Conservation (phyloP, 2,888 invertebrate genomes). For the Thera britannica region DNA sequence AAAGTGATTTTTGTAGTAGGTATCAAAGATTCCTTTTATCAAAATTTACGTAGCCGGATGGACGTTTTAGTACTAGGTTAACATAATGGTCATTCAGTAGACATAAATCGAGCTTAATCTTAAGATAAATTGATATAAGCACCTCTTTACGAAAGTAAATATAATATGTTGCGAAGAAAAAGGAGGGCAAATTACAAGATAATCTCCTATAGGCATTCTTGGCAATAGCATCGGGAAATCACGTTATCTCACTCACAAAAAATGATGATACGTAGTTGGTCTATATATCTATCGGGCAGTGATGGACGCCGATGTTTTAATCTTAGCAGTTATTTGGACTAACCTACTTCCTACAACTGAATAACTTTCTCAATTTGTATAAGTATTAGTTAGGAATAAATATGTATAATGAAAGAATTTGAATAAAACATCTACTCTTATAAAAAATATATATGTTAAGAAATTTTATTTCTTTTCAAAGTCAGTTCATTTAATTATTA, state of each 20-base stretch:
- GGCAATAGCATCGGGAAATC: constrained; percentile 44
- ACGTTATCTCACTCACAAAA: constrained; percentile 47
- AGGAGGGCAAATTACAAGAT: constrained; percentile 8
- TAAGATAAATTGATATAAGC: neutral
- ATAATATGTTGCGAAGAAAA: constrained; percentile 8
- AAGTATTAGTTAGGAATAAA: no score
- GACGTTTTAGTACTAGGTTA: neutral
- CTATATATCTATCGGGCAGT: constrained; percentile 51
- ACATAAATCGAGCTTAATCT: neutral
- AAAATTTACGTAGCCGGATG: neutral
- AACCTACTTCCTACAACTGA: constrained; percentile 60
- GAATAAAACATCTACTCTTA: no score
- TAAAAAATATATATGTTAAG: no score
- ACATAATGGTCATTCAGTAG: neutral
- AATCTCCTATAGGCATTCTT: constrained; percentile 35
- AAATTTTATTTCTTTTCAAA: no score
- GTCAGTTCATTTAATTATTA: no score
- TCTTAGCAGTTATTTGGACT: constrained; percentile 52
- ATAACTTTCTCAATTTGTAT: constrained; percentile 47
- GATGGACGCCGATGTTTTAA: constrained; percentile 58
- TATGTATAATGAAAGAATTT: no score
- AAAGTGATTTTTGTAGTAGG: no score
- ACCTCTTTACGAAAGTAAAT: neutral
- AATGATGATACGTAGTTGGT: constrained; percentile 49
- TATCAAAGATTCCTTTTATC: no score